Percentiles rank a stretch among this genome's conserved stretches.
phyloP scores from a whole-genome alignment of 2,888 invertebrate genomes.

The Agriopis leucophaearia region DNA sequence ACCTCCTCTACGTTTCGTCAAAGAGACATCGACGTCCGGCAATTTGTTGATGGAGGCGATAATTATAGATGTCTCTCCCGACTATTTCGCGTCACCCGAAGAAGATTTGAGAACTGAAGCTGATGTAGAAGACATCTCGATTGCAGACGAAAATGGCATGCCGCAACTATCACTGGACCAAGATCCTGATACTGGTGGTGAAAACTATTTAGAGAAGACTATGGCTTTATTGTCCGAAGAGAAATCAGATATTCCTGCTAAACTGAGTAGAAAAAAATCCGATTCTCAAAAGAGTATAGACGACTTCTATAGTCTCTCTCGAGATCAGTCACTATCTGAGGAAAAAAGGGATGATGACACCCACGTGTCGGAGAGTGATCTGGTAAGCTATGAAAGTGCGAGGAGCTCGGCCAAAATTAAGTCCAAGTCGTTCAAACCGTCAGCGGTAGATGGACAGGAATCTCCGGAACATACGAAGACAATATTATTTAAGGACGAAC shows the following conservation, averaged over 20 bases:
- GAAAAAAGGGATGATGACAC: conserved; percentile 87
- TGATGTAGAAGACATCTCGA: conserved; percentile 94
- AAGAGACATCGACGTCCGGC: conserved; percentile 95
- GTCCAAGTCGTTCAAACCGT: conserved; percentile 68
- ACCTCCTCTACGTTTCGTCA: conserved; percentile 94
- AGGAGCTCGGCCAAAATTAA: conserved; percentile 84
- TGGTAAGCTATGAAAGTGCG: conserved; percentile 89
- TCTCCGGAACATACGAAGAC: conserved; percentile 69
- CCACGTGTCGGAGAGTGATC: conserved; percentile 86
- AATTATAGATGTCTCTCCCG: conserved; percentile 95
- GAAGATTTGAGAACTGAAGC: conserved; percentile 95
- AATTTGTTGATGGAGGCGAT: conserved; percentile 96
- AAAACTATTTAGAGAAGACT: conserved; percentile 85
- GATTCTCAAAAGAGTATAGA: conserved; percentile 87
- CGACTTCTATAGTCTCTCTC: conserved; percentile 89
- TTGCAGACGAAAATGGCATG: conserved; percentile 89
- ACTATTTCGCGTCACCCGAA: conserved; percentile 92
- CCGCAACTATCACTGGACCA: conserved; percentile 82
- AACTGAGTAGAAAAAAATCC: conserved; percentile 89
- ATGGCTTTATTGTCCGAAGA: conserved; percentile 82
- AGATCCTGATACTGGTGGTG: conserved; percentile 81
- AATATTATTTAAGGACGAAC: conserved; percentile 67
- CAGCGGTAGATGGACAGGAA: conserved; percentile 66
- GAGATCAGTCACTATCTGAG: conserved; percentile 87
- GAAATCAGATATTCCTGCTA: conserved; percentile 83